Evolutionary conservation across 2,888 invertebrate species (phyloP).

Genomic region (Troides oblongomaculatus): DNA sequence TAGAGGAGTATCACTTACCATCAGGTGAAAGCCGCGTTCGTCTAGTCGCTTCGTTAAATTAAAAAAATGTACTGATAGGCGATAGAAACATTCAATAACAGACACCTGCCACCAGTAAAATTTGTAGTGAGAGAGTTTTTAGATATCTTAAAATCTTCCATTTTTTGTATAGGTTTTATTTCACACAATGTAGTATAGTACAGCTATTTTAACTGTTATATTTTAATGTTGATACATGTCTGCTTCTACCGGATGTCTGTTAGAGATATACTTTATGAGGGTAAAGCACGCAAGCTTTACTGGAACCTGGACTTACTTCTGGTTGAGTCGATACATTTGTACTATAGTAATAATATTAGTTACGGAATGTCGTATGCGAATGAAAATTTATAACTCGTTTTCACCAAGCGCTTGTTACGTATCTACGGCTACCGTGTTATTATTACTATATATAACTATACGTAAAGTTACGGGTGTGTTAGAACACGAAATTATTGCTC

Average conservation of each 20-base stretch:
- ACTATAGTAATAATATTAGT: neutral
- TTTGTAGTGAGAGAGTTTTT: too few species aligned
- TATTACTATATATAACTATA: constrained; percentile 6
- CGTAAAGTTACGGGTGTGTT: constrained; percentile 12
- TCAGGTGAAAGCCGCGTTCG: too few species aligned
- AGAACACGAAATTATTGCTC: constrained; percentile 37
- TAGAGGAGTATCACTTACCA: too few species aligned
- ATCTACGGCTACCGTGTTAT: constrained; percentile 3
- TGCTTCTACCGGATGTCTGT: neutral
- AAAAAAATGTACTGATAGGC: too few species aligned
- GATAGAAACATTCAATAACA: too few species aligned
- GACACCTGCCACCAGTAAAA: too few species aligned
- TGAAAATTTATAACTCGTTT: neutral
- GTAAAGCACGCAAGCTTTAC: neutral
- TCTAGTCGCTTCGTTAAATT: too few species aligned
- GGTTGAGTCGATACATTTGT: too few species aligned
- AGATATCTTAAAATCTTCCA: too few species aligned
- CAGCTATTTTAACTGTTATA: too few species aligned
- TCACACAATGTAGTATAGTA: too few species aligned
- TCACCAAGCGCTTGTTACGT: neutral
- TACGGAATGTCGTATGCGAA: neutral
- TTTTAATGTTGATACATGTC: neutral
- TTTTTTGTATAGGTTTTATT: too few species aligned
- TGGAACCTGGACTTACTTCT: neutral
- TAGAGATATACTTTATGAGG: neutral